Conservation (phyloP, 2,888 invertebrate species). For the Oeneis ivallda region DNA sequence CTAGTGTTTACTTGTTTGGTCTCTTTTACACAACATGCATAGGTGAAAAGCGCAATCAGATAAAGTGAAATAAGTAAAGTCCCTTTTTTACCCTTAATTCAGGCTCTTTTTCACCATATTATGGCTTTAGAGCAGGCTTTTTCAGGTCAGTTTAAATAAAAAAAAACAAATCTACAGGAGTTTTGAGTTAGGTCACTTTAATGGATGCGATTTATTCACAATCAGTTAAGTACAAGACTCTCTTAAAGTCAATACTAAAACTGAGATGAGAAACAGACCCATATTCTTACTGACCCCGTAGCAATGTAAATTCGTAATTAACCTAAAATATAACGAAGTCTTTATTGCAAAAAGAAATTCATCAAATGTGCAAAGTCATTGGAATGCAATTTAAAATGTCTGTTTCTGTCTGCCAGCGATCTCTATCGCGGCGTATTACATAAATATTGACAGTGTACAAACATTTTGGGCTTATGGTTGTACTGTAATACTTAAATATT, state of each 20-base stretch:
- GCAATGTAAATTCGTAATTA: constrained; percentile 48
- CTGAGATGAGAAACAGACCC: not conserved
- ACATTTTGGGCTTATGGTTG: constrained; percentile 38
- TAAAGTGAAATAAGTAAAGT: too few relatives aligned
- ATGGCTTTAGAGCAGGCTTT: too few relatives aligned
- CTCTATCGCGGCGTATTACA: constrained; percentile 61
- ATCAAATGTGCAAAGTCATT: constrained; percentile 60
- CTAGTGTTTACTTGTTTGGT: too few relatives aligned
- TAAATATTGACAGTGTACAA: constrained; percentile 51
- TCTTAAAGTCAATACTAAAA: not conserved
- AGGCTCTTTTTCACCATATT: too few relatives aligned
- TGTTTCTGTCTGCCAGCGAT: constrained; percentile 57
- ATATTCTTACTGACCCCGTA: constrained; percentile 2
- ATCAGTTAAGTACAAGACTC: too few relatives aligned
- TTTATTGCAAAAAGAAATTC: constrained; percentile 65
- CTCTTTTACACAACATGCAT: too few relatives aligned
- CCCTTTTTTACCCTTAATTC: too few relatives aligned
- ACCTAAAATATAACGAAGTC: constrained; percentile 52
- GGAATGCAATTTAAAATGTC: constrained; percentile 67
- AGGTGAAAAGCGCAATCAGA: too few relatives aligned
- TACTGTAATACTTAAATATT: constrained; percentile 32
- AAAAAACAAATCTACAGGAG: too few relatives aligned
- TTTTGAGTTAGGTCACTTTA: too few relatives aligned
- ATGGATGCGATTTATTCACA: too few relatives aligned
- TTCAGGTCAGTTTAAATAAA: too few relatives aligned